Evolutionary conservation across 2,113 vertebrate genomes (phyloP), one percentile per base, ranked within the genome.

Genomic region (Hystrix brachyura): DNA sequence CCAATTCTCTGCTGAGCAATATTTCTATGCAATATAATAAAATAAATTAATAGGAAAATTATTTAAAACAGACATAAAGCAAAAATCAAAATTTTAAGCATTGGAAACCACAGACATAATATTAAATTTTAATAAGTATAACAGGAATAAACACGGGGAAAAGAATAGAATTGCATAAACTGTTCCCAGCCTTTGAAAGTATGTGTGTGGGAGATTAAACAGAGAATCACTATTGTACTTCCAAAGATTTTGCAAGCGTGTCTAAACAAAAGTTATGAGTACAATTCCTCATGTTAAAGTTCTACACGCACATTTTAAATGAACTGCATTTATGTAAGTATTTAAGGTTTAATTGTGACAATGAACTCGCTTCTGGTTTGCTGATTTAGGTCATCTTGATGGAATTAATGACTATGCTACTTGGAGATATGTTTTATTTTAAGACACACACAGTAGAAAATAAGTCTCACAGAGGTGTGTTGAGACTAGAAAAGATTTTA

Each of bases 401-500:
- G 88, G 51, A 7, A 48, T 10, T 32, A 62, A 46, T 71, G 53
- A 53, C 27, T 74, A 17, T 46, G 19, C 14, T 67, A 2, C n/a
- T 85, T 76, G 43, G 29, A 51, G 46, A 57, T 71, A 10, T 57
- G 43, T 67, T 91, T 69, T 84, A 59, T 96, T 87, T 93, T 79
- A 83, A 84, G 82, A 60, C 14, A 72, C 55, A 91, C 72, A 32
- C 1, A 64, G 21, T 34, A 65, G 57, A 43, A 80, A 91, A n/a
- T 3, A 21, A 65, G 5, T 60, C 57, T 91, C 69, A 81, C 21
- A 51, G 59, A 91, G n/a, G 17, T 13, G 76, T 82, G 29, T 34
- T 86, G 79, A 76, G 60, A 69, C 27, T 2, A 62, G 57, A 85
- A 95, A 48, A 93, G 59, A 90, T 82, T 93, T 89, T 69, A 94